A percentile compares a stretch with the other conserved stretches of the same genome.
Evolutionary conservation across 2,113 vertebrate genomes (phyloP).

Genomic region (Charina bottae): DNA sequence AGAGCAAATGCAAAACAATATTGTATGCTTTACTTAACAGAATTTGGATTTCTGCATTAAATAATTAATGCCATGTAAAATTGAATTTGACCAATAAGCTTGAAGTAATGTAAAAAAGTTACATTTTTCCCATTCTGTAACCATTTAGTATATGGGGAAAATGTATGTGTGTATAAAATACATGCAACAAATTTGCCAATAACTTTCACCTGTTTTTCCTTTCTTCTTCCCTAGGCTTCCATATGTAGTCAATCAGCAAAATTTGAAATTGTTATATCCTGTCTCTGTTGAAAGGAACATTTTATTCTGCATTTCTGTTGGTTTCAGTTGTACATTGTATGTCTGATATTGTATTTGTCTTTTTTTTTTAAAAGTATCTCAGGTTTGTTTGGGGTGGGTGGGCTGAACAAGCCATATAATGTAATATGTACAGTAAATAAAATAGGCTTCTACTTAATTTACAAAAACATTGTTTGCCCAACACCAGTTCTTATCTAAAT

Average conservation of each 20-base stretch:
- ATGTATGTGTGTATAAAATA: neutral
- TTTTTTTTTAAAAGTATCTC: neutral
- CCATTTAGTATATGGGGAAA: neutral
- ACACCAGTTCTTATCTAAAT: neutral
- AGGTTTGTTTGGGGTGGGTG: neutral
- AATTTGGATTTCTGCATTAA: neutral
- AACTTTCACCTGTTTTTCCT: neutral
- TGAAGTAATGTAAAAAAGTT: neutral
- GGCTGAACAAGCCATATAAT: neutral
- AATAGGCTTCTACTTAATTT: neutral
- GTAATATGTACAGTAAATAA: neutral
- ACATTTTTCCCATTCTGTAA: neutral
- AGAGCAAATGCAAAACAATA: neutral
- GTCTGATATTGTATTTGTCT: too few species aligned
- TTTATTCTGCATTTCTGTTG: neutral
- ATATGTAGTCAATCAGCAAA: neutral
- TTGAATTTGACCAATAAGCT: neutral
- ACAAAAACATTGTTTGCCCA: neutral
- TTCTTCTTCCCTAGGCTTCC: neutral
- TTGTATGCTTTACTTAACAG: too few species aligned
- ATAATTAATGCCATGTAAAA: neutral
- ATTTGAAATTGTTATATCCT: neutral
- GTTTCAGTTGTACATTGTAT: neutral
- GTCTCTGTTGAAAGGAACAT: neutral
- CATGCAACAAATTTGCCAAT: neutral